Percentiles rank a stretch among this genome's conserved stretches.
phyloP scores from a whole-genome alignment of 2,888 invertebrate genomes.

The Cheilosia urbana region DNA sequence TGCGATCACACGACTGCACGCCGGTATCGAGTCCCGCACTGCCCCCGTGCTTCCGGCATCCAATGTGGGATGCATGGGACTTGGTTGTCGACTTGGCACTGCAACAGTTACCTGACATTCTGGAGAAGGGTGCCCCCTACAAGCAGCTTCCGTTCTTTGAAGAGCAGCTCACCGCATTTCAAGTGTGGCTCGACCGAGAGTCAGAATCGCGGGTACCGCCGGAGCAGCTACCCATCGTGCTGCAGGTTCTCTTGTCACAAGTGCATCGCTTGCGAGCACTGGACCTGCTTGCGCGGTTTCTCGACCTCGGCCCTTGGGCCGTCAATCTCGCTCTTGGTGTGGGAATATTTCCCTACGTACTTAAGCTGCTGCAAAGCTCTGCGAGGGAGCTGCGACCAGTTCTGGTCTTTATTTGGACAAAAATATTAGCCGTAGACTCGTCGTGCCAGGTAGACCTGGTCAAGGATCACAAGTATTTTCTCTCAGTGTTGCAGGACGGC shows the following conservation, averaged over 20 bases:
- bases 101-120: conserved; percentile 92
- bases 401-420: conserved; percentile 99
- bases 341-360: conserved; percentile 99
- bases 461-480: conserved; percentile 97
- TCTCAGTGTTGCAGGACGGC: conserved; percentile 95
- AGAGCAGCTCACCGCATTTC: conserved; percentile 98
- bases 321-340: conserved; percentile 98
- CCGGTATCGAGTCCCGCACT: conserved; percentile 97
- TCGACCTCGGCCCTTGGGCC: conserved; percentile 98
- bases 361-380: conserved; percentile 97
- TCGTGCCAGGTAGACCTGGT: conserved; percentile 97
- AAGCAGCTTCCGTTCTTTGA: conserved; percentile 96
- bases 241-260: conserved; percentile 92
- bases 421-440: conserved; percentile 98
- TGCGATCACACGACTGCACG: conserved; percentile 97
- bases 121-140: conserved; percentile 86
- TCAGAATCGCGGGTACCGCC: conserved; percentile 93
- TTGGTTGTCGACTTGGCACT: conserved; percentile 97
- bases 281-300: conserved; percentile 95
- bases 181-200: conserved; percentile 86
- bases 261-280: conserved; percentile 96
- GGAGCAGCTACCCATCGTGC: conserved; percentile 97
- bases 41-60: conserved; percentile 95
- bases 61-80: conserved; percentile 99
- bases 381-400: conserved; percentile 96